Base-by-base conservation (phyloP, 2,797 vertebrate genomes). In the Micromesistius poutassou region DNA sequence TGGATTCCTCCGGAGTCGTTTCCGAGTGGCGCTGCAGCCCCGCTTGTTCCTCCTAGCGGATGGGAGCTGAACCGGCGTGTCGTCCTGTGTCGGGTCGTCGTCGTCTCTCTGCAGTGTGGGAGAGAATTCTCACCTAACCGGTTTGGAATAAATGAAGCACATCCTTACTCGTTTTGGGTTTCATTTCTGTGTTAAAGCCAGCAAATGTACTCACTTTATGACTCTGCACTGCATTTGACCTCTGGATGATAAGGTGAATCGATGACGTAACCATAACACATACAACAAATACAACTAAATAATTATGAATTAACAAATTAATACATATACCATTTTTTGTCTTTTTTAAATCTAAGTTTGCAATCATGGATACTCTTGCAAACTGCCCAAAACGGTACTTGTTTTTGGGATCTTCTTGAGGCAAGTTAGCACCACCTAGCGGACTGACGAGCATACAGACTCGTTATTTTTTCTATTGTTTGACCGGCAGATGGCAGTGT, bases 11-110 rank as follows among this genome's bases (percentile, higher is more conserved):
- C 25, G 4, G 19, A 66, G 22, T 66, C 62, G 62, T n/a, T 66
- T 66, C 62, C 22, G 25, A 66, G 19, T n/a, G 62, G 5, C 16
- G 62, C 62, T 25, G 62, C 70, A 10, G 5, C 71, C 33, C 31
- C 31, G 8, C 72, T 80, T 90, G 89, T 90, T 91, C 89, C 94
- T 85, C 92, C 94, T 92, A 90, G 90, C 71, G 93, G 92, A 80
- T 42, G 89, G 94, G 91, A 92, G 91, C 36, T 38, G 36, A 38
- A 38, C 36, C 6, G 9, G 36, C 36, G 36, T 0, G 36, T 38
- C 9, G 9, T 38, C 36, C 1, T 6, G 33, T 35, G 82, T 62
- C 86, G 87, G 88, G 36, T 22, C 16, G 13, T 19, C 1, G 40
- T 31, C 5, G 80, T 74, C 77, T 19, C 16, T 66, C 1, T 9